These are phyloP conservation scores for Lepus americanus DNA, from an alignment of 2,113 vertebrate genomes.

Conservation along the genomic window DNA sequence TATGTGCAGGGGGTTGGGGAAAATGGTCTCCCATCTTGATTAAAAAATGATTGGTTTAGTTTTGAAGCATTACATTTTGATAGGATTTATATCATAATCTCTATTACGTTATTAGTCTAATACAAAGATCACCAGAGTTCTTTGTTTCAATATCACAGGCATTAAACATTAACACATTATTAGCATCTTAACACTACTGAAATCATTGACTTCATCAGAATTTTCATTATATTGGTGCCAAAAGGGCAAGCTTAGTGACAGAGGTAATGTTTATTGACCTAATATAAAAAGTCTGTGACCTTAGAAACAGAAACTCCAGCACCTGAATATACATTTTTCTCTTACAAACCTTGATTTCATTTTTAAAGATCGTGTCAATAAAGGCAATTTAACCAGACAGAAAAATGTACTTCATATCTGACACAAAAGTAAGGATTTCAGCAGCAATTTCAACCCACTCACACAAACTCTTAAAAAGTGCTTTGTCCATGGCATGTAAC, in stretches of 20 bases:
- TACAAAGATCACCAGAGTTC: slow-evolving; percentile 46
- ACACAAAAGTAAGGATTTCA: not conserved
- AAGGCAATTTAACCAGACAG: not conserved
- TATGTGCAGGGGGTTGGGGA: rapidly evolving
- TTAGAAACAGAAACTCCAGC: not conserved
- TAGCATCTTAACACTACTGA: not conserved
- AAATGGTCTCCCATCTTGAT: not conserved
- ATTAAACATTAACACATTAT: slow-evolving; percentile 60
- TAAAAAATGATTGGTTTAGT: not conserved
- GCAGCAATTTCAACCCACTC: not conserved
- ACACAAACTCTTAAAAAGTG: not conserved
- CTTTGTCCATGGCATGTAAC: not conserved
- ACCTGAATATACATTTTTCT: not conserved
- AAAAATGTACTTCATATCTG: not conserved
- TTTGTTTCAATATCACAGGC: slow-evolving; percentile 43
- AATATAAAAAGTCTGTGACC: not conserved
- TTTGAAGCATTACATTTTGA: slow-evolving; percentile 28
- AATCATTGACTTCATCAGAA: slow-evolving; percentile 23
- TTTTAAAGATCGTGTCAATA: not conserved
- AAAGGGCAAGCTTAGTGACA: slow-evolving; percentile 40
- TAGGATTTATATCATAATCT: slow-evolving; percentile 8
- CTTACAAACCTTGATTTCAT: not conserved
- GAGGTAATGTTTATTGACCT: not conserved
- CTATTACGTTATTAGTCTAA: not conserved
- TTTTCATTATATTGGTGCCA: slow-evolving; percentile 22